Percentiles rank a stretch among this genome's conserved stretches.
phyloP scores from a whole-genome alignment of 2,797 vertebrate genomes.

The Falco columbarius region DNA sequence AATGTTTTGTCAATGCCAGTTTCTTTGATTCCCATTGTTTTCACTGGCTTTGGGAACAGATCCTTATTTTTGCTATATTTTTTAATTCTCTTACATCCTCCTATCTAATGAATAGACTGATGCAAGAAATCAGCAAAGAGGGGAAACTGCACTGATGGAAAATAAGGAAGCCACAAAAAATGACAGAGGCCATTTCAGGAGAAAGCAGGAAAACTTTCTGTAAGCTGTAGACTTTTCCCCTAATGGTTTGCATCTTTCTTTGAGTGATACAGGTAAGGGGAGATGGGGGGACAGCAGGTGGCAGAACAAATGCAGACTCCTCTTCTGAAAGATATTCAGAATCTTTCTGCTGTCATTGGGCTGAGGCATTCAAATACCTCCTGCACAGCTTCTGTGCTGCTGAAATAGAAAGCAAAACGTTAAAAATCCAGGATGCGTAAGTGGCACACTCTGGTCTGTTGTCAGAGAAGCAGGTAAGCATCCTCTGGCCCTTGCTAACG shows the following conservation, averaged over 20 bases:
- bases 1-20: conserved; percentile 35
- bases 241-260: not conserved
- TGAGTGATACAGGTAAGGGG: not conserved
- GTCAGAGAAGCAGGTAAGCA: not conserved
- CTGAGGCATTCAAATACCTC: not conserved
- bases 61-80: conserved; percentile 40
- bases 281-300: not conserved
- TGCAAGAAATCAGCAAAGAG: conserved; percentile 41
- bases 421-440: not conserved
- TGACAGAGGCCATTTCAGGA: not conserved
- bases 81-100: conserved; percentile 35
- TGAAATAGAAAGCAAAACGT: not conserved
- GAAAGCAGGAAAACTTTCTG: not conserved
- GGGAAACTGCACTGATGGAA: not conserved
- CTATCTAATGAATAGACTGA: conserved; percentile 55
- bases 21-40: conserved; percentile 61
- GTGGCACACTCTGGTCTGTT: not conserved
- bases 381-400: not conserved
- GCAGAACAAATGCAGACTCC: accelerated
- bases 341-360: not conserved
- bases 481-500: not conserved
- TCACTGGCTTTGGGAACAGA: conserved; percentile 50
- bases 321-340: not conserved
- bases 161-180: conserved; percentile 5
- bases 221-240: not conserved